Conservation (phyloP, 2,888 invertebrate species). For the Erebia ligea region DNA sequence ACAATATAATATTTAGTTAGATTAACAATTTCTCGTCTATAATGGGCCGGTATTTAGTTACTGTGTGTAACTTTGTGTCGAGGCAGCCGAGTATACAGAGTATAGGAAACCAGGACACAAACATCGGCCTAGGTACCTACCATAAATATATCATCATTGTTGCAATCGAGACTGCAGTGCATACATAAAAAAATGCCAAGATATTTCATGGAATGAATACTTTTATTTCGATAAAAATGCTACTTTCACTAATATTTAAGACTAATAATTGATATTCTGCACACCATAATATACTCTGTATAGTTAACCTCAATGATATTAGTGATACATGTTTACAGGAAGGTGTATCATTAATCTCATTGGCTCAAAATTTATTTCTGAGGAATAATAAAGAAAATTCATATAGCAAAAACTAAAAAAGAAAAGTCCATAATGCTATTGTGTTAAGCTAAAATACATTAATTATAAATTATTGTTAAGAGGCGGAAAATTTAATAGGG, state of each 20-base stretch:
- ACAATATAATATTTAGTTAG: background rate
- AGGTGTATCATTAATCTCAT: conserved; percentile 32
- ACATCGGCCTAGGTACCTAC: conserved; percentile 14
- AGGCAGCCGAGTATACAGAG: conserved; percentile 41
- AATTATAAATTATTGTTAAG: conserved; percentile 18
- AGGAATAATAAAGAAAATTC: conserved; percentile 25
- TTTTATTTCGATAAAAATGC: conserved; percentile 46
- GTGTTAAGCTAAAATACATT: conserved; percentile 23
- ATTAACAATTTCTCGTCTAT: background rate
- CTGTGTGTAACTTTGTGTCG: conserved; percentile 40
- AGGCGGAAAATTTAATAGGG: conserved; percentile 21
- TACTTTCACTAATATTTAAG: conserved; percentile 36
- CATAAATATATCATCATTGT: conserved; percentile 6
- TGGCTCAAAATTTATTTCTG: conserved; percentile 25
- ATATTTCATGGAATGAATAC: conserved; percentile 52
- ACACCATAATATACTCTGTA: conserved; percentile 50
- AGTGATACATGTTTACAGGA: conserved; percentile 17
- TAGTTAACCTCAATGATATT: conserved; percentile 44
- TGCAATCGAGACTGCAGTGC: conserved; percentile 21
- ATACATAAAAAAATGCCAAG: conserved; percentile 39
- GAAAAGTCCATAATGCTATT: background rate
- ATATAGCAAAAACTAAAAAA: conserved; percentile 7
- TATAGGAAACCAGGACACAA: conserved; percentile 35
- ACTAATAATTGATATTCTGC: conserved; percentile 42
- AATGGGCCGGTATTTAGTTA: conserved; percentile 16